Conservation (phyloP, 1,140 invertebrate species). For the Caenorhabditis remanei region DNA sequence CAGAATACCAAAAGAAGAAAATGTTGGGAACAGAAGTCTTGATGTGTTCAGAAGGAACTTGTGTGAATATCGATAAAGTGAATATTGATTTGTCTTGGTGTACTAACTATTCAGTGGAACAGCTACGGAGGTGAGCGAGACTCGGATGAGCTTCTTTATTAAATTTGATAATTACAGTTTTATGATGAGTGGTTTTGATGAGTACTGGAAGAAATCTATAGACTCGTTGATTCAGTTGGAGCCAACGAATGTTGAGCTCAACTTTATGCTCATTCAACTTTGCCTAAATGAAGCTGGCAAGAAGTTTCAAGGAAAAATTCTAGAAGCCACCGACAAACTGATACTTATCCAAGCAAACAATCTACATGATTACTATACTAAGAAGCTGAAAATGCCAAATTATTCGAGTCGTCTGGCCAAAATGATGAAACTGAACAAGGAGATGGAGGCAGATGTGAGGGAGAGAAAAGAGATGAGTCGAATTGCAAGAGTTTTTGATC, state of each 20-base stretch:
- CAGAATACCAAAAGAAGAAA: neutral
- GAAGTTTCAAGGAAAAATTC: neutral
- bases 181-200: neutral
- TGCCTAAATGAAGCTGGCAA: neutral
- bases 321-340: neutral
- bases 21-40: neutral
- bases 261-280: neutral
- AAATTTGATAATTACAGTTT: too few species aligned
- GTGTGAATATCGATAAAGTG: neutral
- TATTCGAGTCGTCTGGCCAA: neutral
- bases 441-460: neutral
- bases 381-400: neutral
- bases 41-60: neutral
- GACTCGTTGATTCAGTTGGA: neutral
- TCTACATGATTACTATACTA: neutral
- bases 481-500: neutral
- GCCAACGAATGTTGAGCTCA: conserved; percentile 4
- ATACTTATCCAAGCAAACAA: neutral
- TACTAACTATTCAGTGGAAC: neutral
- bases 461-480: neutral
- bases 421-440: neutral
- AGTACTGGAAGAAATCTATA: neutral
- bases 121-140: neutral
- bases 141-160: too few species aligned
- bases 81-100: neutral